Evolutionary conservation across 2,888 invertebrate species (phyloP), one percentile per base, ranked within the genome.

Genomic region (Matsumyia berberina): DNA sequence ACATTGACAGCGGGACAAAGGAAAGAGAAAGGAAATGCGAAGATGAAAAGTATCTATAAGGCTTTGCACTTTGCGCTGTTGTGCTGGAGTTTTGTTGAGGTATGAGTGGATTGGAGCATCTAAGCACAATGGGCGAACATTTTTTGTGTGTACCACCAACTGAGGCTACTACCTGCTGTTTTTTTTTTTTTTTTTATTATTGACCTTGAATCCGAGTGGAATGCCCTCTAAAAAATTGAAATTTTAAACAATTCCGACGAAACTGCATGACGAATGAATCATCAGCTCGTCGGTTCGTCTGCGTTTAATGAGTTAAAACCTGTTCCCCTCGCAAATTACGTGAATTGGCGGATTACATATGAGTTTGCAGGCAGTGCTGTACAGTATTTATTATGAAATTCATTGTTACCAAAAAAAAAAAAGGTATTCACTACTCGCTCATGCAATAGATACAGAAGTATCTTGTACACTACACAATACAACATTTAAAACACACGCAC

Each of bases 181-280:
- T 24, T 24, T 24, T 24, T 24, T 24, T 24, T 24, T 24, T 24
- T 4, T 60, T 53, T 49, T 29, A 17, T 6, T 44, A 33, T 81
- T 83, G 83, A 83, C 83, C 83, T 83, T 83, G 73, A 78, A 51
- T 60, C 24, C 37, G 57, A 69, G 64, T 44, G 24, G 57, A 79
- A 57, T 79, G 72, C 73, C 83, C 73, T 73, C 83, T 74, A 72
- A 77, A 66, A n/a, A 42, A 4, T 42, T 11, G 2, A 33, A 51
- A 37, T 19, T 51, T 81, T 55, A 33, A 39, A 24, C 4, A 72
- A 37, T 60, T 33, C 33, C 11, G 29, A 62, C 7, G 11, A 8
- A 73, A 55, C 11, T 44, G 44, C 33, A 42, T 19, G 35, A 44
- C 53, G 2, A 55, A 53, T 8, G 53, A 62, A 24, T n/a, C 53